phyloP scores from a whole-genome alignment of 2,797 vertebrate genomes.

The Sciurus carolinensis region DNA sequence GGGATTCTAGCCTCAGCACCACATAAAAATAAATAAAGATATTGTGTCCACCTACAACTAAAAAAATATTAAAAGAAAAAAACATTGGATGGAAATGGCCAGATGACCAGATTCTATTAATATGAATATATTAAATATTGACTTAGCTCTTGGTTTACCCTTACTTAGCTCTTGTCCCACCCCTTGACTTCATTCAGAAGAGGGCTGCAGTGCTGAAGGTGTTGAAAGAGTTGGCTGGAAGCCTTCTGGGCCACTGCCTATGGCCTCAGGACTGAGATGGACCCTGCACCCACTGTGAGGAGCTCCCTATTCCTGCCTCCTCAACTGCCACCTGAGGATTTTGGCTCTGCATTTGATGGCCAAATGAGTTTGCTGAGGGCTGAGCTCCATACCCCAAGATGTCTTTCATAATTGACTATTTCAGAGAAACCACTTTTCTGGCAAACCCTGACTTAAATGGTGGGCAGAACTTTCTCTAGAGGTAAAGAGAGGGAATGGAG shows the following conservation, averaged over 20 bases:
- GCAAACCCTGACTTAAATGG: background rate
- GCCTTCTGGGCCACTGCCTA: background rate
- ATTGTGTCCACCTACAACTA: too few species aligned
- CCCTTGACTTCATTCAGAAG: background rate
- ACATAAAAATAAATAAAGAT: too few species aligned
- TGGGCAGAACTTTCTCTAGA: background rate
- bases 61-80: too few species aligned
- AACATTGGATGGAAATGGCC: background rate
- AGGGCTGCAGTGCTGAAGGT: accelerated
- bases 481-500: background rate
- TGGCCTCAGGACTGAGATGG: background rate
- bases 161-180: background rate
- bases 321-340: background rate
- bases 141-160: background rate
- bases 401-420: background rate
- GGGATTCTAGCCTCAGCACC: too few species aligned
- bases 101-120: background rate
- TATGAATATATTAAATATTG: background rate
- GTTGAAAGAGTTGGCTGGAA: too few species aligned
- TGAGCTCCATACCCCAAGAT: background rate
- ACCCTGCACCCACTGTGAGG: background rate
- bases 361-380: background rate
- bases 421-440: background rate
- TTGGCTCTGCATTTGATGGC: accelerated
- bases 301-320: background rate